These are phyloP conservation scores for Drosophila quadrilineata DNA, from an alignment of 1,140 invertebrate species.

Conservation along the genomic window DNA sequence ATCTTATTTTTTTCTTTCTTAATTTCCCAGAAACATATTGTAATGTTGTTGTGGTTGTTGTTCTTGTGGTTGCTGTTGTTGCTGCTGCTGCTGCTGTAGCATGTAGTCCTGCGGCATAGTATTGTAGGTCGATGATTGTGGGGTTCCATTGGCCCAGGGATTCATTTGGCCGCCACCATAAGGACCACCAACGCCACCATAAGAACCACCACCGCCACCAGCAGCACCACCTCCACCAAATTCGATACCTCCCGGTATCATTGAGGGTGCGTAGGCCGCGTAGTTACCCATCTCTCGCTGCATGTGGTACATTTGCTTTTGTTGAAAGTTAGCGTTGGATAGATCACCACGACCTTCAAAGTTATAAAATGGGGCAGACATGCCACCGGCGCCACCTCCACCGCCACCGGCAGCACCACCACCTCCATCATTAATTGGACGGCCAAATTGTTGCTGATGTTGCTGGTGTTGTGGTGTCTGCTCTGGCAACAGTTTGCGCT, in stretches of 20 bases:
- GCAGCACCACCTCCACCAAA: too few relatives aligned
- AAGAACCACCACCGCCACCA: slow-evolving; percentile 2
- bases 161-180: slow-evolving; percentile 27
- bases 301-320: too few relatives aligned
- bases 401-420: too few relatives aligned
- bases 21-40: slow-evolving; percentile 50
- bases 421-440: background rate
- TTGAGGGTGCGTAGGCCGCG: too few relatives aligned
- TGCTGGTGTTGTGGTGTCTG: slow-evolving; percentile 16
- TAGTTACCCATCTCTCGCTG: too few relatives aligned
- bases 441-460: slow-evolving; percentile 14
- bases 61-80: slow-evolving; percentile 32
- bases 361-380: too few relatives aligned
- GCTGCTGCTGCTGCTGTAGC: slow-evolving; percentile 20
- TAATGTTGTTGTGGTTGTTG: slow-evolving; percentile 41
- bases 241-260: too few relatives aligned
- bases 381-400: too few relatives aligned
- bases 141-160: slow-evolving; percentile 51
- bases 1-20: slow-evolving; percentile 9
- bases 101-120: slow-evolving; percentile 38
- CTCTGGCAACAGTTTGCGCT: slow-evolving; percentile 13
- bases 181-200: slow-evolving; percentile 1
- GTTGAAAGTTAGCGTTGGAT: too few relatives aligned
- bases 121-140: slow-evolving; percentile 32
- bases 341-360: too few relatives aligned